Evolutionary conservation across 2,113 vertebrate genomes (phyloP), one percentile per base, ranked within the genome.

Genomic region (Coturnix japonica): DNA sequence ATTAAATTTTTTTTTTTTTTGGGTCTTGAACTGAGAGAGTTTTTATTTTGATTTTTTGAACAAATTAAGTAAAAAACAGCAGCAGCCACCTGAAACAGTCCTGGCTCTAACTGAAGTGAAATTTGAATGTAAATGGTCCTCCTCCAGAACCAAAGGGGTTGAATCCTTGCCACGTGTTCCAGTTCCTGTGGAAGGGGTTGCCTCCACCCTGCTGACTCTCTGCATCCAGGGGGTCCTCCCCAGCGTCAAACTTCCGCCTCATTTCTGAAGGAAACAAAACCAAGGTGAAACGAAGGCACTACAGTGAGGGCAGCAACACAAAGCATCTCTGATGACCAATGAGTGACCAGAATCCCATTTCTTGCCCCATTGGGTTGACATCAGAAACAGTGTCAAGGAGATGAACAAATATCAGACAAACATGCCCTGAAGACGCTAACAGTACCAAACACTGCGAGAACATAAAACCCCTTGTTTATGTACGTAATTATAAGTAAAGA

Each of bases 71-170:
- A 96, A 94, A 93, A 95, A 96, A 85, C 81, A 96, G 66, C 81
- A 95, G 85, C 80, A 85, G 93, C 90, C 86, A 88, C 79, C 87
- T 61, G 75, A 91, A 94, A 87, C 85, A 95, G 95, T 96, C 94
- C 93, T 94, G 93, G 89, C 96, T 96, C 98, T 98, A 99, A 97
- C 99, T 99, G 97, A 98, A 99, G 96, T 98, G 98, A 87, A 99
- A 99, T 95, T 99, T 99, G 95, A 99, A 99, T 96, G 98, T 98
- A 93, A 99, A 99, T 9, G 98, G 98, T 97, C 99, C 99, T 94
- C 98, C 98, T 92, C 98, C 98, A 3, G 99, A 99, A 81, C 98
- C 98, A 15, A 99, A 99, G 9, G 99, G 99, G 78, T 99, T 99
- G 93, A 99, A 99, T 39, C 98, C 99, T 93, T 99, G 99, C 97